Percentiles rank a stretch among this genome's conserved stretches.
phyloP scores from a whole-genome alignment of 1,140 invertebrate species.

The Matsumurasca onukii region DNA sequence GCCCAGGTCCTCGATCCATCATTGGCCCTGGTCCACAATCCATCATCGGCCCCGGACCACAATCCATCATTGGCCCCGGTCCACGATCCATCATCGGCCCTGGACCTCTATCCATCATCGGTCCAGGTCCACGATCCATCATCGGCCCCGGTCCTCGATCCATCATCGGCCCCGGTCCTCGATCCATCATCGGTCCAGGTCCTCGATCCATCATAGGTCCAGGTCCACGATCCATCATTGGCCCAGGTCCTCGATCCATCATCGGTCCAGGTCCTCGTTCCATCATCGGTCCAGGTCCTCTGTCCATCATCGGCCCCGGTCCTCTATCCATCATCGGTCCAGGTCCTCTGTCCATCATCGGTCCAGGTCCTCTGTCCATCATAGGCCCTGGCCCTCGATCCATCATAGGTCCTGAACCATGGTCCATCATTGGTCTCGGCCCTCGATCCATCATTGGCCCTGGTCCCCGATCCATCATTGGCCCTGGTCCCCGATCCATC shows the following conservation, averaged over 20 bases:
- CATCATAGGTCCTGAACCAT: background rate
- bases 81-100: no score
- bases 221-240: background rate
- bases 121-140: background rate
- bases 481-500: background rate
- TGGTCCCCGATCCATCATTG: no score
- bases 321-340: background rate
- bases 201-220: no score
- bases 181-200: background rate
- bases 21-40: no score
- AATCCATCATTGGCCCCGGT: no score
- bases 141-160: conserved; percentile 4
- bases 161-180: no score
- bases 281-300: background rate
- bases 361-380: background rate
- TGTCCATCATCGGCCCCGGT: no score
- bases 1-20: background rate
- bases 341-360: background rate
- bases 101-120: background rate
- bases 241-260: background rate
- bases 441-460: conserved; percentile 1
- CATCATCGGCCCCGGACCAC: no score
- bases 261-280: background rate
- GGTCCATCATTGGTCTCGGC: no score
- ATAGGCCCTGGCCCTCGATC: background rate